Evolutionary conservation across 2,888 invertebrate species (phyloP).

Genomic region (Tenthredo notha): DNA sequence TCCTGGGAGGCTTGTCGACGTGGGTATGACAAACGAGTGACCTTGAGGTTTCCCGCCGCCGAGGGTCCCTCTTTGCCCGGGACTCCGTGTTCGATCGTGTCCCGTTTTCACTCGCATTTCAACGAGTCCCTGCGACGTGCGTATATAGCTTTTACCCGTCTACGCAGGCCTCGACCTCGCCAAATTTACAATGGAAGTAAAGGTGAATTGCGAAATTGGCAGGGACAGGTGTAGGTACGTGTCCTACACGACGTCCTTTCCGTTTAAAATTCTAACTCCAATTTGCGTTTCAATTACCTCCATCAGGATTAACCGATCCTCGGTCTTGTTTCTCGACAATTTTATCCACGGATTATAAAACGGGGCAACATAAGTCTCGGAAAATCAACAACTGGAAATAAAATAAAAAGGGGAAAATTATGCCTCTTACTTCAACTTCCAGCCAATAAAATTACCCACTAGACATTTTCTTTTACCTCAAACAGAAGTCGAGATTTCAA

Average conservation of each 20-base stretch:
- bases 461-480: neutral
- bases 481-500: neutral
- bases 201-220: constrained; percentile 3
- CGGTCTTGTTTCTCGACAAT: neutral
- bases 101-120: constrained; percentile 37
- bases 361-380: neutral
- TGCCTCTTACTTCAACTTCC: neutral
- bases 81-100: constrained; percentile 46
- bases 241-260: neutral
- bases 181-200: constrained; percentile 1
- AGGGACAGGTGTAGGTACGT: constrained; percentile 1
- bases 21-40: constrained; percentile 42
- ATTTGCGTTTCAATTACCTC: constrained; percentile 22
- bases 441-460: neutral
- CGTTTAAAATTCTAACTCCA: neutral
- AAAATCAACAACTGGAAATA: too few species aligned
- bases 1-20: constrained; percentile 6
- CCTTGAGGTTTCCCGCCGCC: constrained; percentile 18
- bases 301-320: neutral
- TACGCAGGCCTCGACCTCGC: constrained; percentile 43
- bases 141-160: constrained; percentile 7
- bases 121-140: constrained; percentile 37
- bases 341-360: neutral
- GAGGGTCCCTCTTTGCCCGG: constrained; percentile 37
- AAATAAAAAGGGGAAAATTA: neutral